These are phyloP conservation scores for Antitype chi DNA, from an alignment of 2,888 invertebrate genomes.

Conservation along the genomic window DNA sequence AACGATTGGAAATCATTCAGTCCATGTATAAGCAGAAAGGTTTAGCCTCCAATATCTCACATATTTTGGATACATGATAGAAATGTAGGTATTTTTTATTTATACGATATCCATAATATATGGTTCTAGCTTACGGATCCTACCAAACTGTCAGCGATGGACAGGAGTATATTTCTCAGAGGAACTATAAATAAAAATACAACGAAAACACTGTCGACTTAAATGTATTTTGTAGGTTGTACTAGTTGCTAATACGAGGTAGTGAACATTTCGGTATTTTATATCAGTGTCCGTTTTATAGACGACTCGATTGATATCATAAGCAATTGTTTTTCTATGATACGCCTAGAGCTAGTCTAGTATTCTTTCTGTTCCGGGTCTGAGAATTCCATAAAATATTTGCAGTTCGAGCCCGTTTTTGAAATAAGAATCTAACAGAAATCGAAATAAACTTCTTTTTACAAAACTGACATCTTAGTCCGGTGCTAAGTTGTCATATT, in stretches of 20 bases:
- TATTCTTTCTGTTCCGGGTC: not conserved
- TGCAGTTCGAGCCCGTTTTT: no score
- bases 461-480: no score
- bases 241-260: not conserved
- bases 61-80: constrained; percentile 1
- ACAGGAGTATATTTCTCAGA: constrained; percentile 32
- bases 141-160: not conserved
- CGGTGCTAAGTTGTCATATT: no score
- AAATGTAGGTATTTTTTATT: not conserved
- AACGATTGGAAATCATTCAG: not conserved
- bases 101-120: not conserved
- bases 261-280: not conserved
- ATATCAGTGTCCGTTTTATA: not conserved
- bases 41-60: not conserved
- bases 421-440: no score
- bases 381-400: not conserved
- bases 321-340: not conserved
- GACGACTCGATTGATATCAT: not conserved
- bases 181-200: constrained; percentile 22
- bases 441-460: no score
- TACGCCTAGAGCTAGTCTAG: no score
- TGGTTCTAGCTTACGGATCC: not conserved
- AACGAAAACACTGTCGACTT: not conserved
- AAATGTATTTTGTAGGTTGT: not conserved
- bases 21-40: not conserved